Base-by-base conservation (phyloP, 2,888 invertebrate species). In the Oconnorella tubifera region DNA sequence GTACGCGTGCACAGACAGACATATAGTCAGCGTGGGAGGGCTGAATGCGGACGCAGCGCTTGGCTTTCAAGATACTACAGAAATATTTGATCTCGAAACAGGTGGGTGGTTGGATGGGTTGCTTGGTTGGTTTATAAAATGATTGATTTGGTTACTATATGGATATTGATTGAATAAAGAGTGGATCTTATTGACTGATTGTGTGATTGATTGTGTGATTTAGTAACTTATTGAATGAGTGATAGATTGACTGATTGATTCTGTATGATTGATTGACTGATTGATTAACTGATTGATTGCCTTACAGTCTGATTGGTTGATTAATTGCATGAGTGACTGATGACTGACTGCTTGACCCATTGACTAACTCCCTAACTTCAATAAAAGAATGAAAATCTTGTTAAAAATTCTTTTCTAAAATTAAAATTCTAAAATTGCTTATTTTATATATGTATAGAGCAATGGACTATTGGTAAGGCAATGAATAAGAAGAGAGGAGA, bases 401-500 rank as follows among this genome's bases (percentile, higher is more conserved):
- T n/a, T n/a, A n/a, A n/a, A n/a, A n/a, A n/a, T n/a, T n/a, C n/a
- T n/a, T n/a, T n/a, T n/a, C n/a, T n/a, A n/a, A n/a, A n/a, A 48
- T 50, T 10, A 50, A 19, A 29, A 48, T 59, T 31, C 23, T 25
- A 3, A 29, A 31, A 58, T 4, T 40, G n/a, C 19, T 40, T 23
- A 40, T 40, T 40, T 14, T 40, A 40, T 40, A 14, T 40, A 19
- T 40, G 40, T 40, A 19, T 40, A 80, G 80, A 74, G 60, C 66
- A 71, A 33, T 80, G 80, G 80, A 75, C 68, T 32, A 61, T 64
- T 6, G 73, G 75, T 14, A 61, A 66, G n/a, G 63, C 69, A 10
- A 75, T 80, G 76, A 75, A 76, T n/a, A 78, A 75, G 6, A 75
- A 74, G 63, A 55, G 79, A 62, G 80, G 78, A 51, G 80, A 80